Conservation (phyloP, 2,113 vertebrate species). For the Chloropsis hardwickii region DNA sequence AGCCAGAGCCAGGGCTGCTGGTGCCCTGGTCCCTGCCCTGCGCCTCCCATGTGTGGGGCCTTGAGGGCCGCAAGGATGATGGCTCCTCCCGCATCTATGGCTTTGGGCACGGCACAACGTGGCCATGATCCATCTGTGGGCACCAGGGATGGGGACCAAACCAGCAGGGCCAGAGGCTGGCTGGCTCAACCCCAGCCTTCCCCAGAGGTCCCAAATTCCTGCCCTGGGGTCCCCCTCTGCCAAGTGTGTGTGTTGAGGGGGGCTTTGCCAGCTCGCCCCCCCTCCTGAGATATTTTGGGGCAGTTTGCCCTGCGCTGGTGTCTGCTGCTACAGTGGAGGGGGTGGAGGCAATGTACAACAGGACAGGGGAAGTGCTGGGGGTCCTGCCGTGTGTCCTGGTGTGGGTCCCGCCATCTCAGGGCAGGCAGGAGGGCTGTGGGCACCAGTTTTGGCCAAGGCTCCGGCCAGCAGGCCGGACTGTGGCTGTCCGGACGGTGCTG, state of each 20-base stretch:
- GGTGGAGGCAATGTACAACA: constrained; percentile 8
- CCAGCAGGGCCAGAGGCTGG: background rate
- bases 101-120: background rate
- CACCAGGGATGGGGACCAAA: background rate
- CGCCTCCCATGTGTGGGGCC: fast-evolving
- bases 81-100: constrained; percentile 37
- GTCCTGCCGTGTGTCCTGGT: background rate
- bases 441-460: background rate
- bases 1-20: background rate
- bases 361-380: background rate
- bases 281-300: constrained; percentile 60
- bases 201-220: background rate
- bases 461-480: background rate
- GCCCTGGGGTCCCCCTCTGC: background rate
- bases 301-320: constrained; percentile 59
- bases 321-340: constrained; percentile 58
- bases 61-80: background rate
- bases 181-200: background rate
- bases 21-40: background rate
- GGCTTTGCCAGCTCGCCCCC: constrained; percentile 31
- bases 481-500: background rate
- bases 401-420: background rate
- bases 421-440: background rate
- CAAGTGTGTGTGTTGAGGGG: background rate
- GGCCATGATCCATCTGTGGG: background rate